Percentiles rank a stretch among this genome's conserved stretches.
Evolutionary conservation across 2,888 invertebrate species (phyloP).

Genomic region (Macroteleia sp.): DNA sequence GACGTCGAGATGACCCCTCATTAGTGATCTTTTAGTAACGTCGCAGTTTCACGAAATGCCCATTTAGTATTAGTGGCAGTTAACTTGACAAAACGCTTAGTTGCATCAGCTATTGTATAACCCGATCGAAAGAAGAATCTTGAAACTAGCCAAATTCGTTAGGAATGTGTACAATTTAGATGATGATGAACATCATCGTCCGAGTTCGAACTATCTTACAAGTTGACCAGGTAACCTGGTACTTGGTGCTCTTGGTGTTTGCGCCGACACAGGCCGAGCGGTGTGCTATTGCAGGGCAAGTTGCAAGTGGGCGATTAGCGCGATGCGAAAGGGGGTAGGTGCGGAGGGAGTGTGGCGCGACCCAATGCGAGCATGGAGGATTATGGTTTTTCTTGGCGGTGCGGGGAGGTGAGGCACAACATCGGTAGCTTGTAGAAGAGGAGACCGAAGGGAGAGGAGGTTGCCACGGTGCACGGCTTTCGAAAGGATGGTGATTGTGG

Average conservation of each 20-base stretch:
- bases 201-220: conserved; percentile 3
- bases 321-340: conserved; percentile 42
- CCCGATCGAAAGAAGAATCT: conserved; percentile 36
- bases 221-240: conserved; percentile 71
- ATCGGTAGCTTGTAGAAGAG: conserved; percentile 61
- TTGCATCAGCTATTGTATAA: conserved; percentile 55
- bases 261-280: conserved; percentile 28
- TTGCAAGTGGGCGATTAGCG: conserved; percentile 65
- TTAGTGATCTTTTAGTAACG: conserved; percentile 50
- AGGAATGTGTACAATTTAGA: conserved; percentile 36
- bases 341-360: conserved; percentile 43
- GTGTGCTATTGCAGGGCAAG: conserved; percentile 52
- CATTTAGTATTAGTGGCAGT: conserved; percentile 42
- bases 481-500: conserved; percentile 84
- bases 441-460: conserved; percentile 63
- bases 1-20: conserved; percentile 40
- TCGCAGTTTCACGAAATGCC: conserved; percentile 31
- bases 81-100: conserved; percentile 47
- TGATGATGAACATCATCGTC: background rate
- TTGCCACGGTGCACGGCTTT: conserved; percentile 77
- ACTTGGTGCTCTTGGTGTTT: conserved; percentile 75
- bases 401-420: conserved; percentile 71
- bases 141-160: conserved; percentile 42
- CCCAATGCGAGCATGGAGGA: conserved; percentile 71
- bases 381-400: conserved; percentile 80